phyloP scores from a whole-genome alignment of 2,113 vertebrate genomes.

The Xiphorhynchus elegans region DNA sequence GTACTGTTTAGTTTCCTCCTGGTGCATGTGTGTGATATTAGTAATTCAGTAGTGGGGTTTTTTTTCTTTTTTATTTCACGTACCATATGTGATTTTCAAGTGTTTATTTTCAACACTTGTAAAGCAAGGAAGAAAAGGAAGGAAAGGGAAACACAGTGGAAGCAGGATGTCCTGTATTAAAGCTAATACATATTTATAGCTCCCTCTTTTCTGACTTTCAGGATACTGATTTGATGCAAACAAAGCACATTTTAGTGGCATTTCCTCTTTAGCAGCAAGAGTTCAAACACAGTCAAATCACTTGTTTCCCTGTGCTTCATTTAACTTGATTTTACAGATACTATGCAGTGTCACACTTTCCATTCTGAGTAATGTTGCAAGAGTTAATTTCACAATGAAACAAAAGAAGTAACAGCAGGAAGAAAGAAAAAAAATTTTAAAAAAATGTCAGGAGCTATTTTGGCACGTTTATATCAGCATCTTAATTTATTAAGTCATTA shows the following conservation, averaged over 20 bases:
- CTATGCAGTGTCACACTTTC: neutral
- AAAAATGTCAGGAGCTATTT: neutral
- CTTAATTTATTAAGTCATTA: neutral
- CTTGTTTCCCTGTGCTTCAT: neutral
- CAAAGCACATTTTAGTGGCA: neutral
- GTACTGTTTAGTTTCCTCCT: neutral
- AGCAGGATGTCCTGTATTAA: constrained; percentile 38
- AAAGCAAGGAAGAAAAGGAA: constrained; percentile 29
- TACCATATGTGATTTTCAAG: neutral
- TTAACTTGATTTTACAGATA: neutral
- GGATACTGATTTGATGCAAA: neutral
- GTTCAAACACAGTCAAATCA: neutral
- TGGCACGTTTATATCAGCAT: neutral
- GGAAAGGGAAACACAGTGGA: neutral
- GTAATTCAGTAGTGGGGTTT: neutral
- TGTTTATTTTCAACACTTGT: constrained; percentile 20
- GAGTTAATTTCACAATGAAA: neutral
- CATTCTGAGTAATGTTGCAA: neutral
- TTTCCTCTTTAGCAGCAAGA: constrained; percentile 6
- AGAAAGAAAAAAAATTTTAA: neutral
- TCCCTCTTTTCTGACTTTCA: constrained; percentile 10
- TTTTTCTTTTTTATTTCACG: neutral
- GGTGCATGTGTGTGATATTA: neutral
- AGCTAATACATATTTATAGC: constrained; percentile 41
- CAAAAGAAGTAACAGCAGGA: neutral